These are phyloP conservation scores for Thereva nobilitata DNA, from an alignment of 2,888 invertebrate species.

Conservation along the genomic window DNA sequence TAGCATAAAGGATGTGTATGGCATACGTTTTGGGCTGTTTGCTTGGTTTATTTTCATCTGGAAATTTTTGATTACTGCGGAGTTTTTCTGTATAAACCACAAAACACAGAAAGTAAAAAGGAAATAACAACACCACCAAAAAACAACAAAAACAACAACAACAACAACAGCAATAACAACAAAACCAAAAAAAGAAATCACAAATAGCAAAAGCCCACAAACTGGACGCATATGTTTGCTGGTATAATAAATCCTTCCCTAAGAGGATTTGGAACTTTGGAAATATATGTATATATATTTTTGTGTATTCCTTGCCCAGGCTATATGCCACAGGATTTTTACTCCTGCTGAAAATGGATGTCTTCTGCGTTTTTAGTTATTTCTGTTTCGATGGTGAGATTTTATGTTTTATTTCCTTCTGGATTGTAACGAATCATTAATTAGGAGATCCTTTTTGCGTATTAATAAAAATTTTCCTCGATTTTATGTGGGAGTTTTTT, in stretches of 20 bases:
- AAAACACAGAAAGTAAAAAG: constrained; percentile 26
- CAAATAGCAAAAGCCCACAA: constrained; percentile 23
- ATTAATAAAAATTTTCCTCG: too few relatives aligned
- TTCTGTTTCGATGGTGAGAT: too few relatives aligned
- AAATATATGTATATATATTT: not conserved
- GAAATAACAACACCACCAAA: constrained; percentile 19
- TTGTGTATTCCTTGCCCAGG: too few relatives aligned
- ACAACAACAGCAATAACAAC: constrained; percentile 17
- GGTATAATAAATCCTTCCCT: constrained; percentile 33
- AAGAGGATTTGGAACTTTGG: constrained; percentile 35
- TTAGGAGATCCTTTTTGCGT: too few relatives aligned
- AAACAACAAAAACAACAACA: constrained; percentile 25
- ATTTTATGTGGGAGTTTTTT: too few relatives aligned
- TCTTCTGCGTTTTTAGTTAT: too few relatives aligned
- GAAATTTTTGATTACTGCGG: constrained; percentile 37
- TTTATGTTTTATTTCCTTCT: too few relatives aligned
- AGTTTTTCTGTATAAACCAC: constrained; percentile 21
- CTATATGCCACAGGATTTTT: too few relatives aligned
- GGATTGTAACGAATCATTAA: too few relatives aligned
- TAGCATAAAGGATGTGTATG: too few relatives aligned
- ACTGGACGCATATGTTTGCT: constrained; percentile 33
- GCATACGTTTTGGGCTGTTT: not conserved
- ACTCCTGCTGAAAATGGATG: too few relatives aligned
- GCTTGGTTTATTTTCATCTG: constrained; percentile 23
- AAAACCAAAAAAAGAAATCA: constrained; percentile 29